These are phyloP conservation scores for Alloscopus bannaensis DNA, from an alignment of 2,888 invertebrate genomes.

Conservation along the genomic window DNA sequence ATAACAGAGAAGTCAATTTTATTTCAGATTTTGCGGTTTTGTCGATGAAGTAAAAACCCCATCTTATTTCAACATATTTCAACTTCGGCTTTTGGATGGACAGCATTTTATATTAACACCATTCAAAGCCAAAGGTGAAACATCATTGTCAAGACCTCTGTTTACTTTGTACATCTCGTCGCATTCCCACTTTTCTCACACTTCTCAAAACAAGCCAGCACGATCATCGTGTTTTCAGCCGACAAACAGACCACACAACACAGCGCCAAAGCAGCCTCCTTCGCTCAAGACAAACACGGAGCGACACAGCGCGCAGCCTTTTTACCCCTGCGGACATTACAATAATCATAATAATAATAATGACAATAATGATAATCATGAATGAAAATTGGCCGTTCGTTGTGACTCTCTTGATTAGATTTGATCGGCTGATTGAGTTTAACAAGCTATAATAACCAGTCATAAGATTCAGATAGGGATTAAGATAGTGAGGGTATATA, in stretches of 20 bases:
- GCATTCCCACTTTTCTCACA: constrained; percentile 50
- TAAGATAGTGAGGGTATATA: constrained; percentile 51
- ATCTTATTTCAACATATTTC: no score
- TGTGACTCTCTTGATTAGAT: constrained; percentile 62
- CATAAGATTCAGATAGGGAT: constrained; percentile 59
- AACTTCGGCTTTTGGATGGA: no score
- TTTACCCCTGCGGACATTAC: constrained; percentile 54
- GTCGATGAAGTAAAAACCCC: no score
- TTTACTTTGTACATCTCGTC: constrained; percentile 53
- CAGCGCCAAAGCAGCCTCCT: constrained; percentile 4
- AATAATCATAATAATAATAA: constrained; percentile 60
- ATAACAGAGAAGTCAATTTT: no score
- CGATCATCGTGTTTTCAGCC: neutral
- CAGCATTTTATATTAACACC: no score
- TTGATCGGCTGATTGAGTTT: constrained; percentile 62
- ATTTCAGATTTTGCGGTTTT: no score
- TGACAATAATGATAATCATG: constrained; percentile 62
- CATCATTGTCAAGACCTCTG: no score
- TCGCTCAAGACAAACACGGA: neutral
- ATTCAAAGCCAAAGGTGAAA: no score
- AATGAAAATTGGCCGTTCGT: constrained; percentile 57
- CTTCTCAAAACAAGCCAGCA: constrained; percentile 13
- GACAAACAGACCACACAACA: constrained; percentile 6
- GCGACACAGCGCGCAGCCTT: constrained; percentile 22
- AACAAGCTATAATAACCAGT: constrained; percentile 56